Percentiles rank a stretch among this genome's conserved stretches.
Evolutionary conservation across 2,113 vertebrate genomes (phyloP).

Genomic region (Candoia aspera): DNA sequence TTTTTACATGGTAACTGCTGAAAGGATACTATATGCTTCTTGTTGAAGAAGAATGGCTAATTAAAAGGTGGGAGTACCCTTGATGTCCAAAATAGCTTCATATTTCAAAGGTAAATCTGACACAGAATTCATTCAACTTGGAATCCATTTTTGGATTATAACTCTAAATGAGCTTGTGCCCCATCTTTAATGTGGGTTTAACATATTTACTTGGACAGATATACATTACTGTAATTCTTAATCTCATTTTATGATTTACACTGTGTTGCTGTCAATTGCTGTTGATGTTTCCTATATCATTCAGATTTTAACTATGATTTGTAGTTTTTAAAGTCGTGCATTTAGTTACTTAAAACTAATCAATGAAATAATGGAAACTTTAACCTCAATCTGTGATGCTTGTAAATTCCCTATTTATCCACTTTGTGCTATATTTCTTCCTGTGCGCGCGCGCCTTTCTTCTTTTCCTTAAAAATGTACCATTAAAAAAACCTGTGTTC

Average conservation of each 20-base stretch:
- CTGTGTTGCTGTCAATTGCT: not conserved
- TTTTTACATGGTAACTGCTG: not conserved
- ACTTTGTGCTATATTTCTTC: not conserved
- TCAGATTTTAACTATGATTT: not conserved
- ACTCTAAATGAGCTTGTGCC: not conserved
- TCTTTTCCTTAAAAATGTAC: not conserved
- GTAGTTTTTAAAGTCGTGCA: not conserved
- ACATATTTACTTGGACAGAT: not conserved
- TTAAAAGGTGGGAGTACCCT: not conserved
- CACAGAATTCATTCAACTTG: no score
- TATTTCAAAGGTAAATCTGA: no score
- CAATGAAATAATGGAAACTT: not conserved
- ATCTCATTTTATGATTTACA: not conserved
- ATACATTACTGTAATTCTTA: not conserved
- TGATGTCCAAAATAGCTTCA: not conserved
- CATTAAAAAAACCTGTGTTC: not conserved
- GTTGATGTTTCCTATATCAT: not conserved
- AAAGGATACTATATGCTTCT: not conserved
- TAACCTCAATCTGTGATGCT: not conserved
- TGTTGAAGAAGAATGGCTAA: not conserved
- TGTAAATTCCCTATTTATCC: no score
- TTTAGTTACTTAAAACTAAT: not conserved
- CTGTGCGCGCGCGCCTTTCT: not conserved
- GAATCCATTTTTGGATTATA: not conserved
- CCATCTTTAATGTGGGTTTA: not conserved